Evolutionary conservation across 1,140 invertebrate species (phyloP).

Genomic region (Hestina assimilis): DNA sequence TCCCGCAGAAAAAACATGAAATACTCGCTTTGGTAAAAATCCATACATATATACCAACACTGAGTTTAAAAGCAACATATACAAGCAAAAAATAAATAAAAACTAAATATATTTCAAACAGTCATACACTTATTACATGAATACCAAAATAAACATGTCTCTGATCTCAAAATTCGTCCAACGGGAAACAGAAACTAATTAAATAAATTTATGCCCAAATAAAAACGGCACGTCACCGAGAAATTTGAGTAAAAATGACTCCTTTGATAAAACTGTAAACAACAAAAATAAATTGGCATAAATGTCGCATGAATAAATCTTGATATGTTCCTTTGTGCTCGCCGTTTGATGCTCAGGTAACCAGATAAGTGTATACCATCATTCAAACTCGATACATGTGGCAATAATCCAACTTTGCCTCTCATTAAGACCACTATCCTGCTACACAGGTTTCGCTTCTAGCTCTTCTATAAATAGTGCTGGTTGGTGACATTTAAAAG

Average conservation of each 20-base stretch:
- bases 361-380: slow-evolving; percentile 43
- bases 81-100: not conserved
- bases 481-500: slow-evolving; percentile 25
- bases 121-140: not conserved
- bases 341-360: slow-evolving; percentile 33
- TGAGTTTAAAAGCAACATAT: not conserved
- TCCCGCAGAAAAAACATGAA: too few species aligned
- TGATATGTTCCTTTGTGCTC: slow-evolving; percentile 36
- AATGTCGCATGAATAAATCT: slow-evolving; percentile 39
- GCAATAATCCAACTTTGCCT: slow-evolving; percentile 58
- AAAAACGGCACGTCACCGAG: slow-evolving; percentile 17
- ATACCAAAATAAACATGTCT: not conserved
- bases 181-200: slow-evolving; percentile 2
- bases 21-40: too few species aligned
- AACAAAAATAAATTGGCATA: slow-evolving; percentile 37
- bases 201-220: slow-evolving; percentile 9
- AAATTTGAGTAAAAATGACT: slow-evolving; percentile 20
- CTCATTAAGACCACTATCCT: slow-evolving; percentile 64
- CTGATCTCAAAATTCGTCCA: not conserved
- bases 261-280: slow-evolving; percentile 30
- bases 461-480: slow-evolving; percentile 68
- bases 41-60: too few species aligned
- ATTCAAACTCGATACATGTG: slow-evolving; percentile 45
- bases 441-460: slow-evolving; percentile 66
- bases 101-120: not conserved